Evolutionary conservation across 2,113 vertebrate genomes (phyloP).

Genomic region (Meles meles): DNA sequence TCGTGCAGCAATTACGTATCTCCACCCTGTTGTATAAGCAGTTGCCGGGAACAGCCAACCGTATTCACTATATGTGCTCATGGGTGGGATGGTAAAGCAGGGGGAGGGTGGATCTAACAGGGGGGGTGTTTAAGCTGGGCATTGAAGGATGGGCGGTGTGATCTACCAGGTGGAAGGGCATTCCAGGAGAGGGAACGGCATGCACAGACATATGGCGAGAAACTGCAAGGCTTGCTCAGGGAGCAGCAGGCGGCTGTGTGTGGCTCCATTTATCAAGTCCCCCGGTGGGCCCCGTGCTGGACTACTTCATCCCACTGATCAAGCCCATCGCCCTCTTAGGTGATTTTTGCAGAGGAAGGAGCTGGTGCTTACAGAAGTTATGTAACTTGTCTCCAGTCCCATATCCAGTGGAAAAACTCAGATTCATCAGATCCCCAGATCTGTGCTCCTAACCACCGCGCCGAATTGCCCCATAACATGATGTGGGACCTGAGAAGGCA

Average conservation of each 20-base stretch:
- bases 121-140: background rate
- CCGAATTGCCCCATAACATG: background rate
- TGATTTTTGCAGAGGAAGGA: background rate
- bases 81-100: background rate
- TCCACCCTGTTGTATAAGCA: background rate
- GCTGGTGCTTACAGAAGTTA: background rate
- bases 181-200: background rate
- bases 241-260: background rate
- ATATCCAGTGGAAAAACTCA: background rate
- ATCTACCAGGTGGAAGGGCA: background rate
- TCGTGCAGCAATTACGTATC: fast-evolving
- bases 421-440: background rate
- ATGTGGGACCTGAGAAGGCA: background rate
- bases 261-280: background rate
- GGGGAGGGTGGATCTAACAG: background rate
- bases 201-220: background rate
- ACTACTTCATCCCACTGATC: background rate
- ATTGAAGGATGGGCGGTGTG: background rate
- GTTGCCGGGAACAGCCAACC: background rate
- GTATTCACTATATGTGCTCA: fast-evolving
- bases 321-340: background rate
- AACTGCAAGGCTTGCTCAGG: background rate
- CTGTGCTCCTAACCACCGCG: background rate
- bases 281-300: background rate
- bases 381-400: background rate